phyloP scores from a whole-genome alignment of 2,888 invertebrate genomes.

The Papilio protenor region DNA sequence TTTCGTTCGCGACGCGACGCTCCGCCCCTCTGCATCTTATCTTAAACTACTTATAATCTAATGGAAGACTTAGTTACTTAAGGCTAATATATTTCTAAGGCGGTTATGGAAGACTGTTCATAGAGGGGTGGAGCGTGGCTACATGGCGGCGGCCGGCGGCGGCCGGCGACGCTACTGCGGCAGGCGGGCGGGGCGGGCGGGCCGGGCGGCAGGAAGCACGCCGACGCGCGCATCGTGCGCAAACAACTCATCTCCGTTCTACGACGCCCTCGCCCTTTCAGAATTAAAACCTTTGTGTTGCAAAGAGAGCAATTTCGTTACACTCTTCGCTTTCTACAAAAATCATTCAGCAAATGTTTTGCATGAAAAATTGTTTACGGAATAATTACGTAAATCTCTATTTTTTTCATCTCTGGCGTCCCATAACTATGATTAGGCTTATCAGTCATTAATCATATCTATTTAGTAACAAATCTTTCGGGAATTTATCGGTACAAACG shows the following conservation, averaged over 20 bases:
- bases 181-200: too few species aligned
- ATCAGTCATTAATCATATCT: background rate
- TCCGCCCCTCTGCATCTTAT: constrained; percentile 78
- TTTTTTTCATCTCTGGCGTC: background rate
- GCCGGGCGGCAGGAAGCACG: constrained; percentile 67
- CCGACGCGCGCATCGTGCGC: constrained; percentile 78
- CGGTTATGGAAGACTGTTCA: constrained; percentile 75
- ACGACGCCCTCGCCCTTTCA: constrained; percentile 42
- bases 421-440: background rate
- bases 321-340: background rate
- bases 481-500: background rate
- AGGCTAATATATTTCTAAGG: constrained; percentile 63
- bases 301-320: constrained; percentile 24
- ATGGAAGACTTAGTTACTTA: constrained; percentile 84
- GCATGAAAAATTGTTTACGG: background rate
- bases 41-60: constrained; percentile 65
- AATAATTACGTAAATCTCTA: background rate
- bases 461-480: background rate
- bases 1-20: constrained; percentile 79
- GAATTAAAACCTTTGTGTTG: constrained; percentile 42
- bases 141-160: constrained; percentile 79
- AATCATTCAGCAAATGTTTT: background rate
- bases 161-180: constrained; percentile 81
- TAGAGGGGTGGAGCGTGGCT: constrained; percentile 63
- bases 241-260: constrained; percentile 69